Conservation (phyloP, 2,797 vertebrate genomes). For the Platalea minor region DNA sequence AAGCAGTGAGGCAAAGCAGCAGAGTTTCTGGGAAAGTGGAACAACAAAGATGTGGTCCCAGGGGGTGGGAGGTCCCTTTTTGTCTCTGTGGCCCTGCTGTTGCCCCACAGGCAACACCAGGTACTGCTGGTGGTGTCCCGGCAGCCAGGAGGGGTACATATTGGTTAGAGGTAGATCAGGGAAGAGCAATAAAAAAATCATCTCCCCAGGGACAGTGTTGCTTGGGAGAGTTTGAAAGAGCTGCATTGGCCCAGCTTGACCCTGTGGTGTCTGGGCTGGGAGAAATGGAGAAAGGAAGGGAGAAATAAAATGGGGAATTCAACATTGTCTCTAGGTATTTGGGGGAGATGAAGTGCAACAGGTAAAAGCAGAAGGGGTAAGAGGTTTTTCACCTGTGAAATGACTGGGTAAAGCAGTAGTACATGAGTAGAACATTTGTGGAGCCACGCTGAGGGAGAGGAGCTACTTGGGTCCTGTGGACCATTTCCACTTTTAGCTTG, state of each 20-base stretch:
- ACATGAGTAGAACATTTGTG: neutral
- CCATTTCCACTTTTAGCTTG: neutral
- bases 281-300: neutral
- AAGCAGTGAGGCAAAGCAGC: neutral
- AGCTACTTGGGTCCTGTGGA: neutral
- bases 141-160: neutral
- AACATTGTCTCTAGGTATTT: neutral
- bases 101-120: neutral
- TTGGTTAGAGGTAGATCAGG: neutral
- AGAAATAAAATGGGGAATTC: neutral
- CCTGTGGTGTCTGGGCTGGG: neutral
- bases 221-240: neutral
- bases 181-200: neutral
- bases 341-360: neutral
- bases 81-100: neutral
- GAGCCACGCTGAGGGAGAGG: neutral
- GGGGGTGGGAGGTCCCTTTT: neutral
- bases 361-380: neutral
- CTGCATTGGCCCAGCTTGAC: neutral
- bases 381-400: neutral
- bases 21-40: neutral
- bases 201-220: neutral
- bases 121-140: neutral
- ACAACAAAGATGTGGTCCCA: neutral
- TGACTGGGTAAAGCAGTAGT: neutral